Evolutionary conservation across 2,797 vertebrate species (phyloP).

Genomic region (Thamnophis elegans): DNA sequence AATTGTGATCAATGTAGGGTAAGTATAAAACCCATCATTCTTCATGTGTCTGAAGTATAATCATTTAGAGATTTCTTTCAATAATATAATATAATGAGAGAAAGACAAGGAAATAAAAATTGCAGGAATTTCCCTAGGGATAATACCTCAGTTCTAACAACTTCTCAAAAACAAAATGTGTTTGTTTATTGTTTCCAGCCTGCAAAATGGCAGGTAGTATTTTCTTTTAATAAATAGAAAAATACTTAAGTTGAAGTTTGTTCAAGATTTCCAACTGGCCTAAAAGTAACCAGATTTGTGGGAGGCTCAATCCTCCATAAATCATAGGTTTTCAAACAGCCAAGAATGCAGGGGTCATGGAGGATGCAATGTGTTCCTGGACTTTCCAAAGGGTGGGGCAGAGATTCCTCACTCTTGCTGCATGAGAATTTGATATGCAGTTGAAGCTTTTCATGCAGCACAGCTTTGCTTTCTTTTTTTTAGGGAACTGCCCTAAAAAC

Average conservation of each 20-base stretch:
- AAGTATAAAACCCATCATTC: constrained; percentile 36
- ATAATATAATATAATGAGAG: constrained; percentile 52
- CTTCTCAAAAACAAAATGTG: constrained; percentile 46
- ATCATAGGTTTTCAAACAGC: neutral
- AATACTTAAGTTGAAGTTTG: neutral
- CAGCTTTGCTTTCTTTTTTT: neutral
- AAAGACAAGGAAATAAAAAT: constrained; percentile 54
- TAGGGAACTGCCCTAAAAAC: neutral
- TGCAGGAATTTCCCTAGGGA: constrained; percentile 50
- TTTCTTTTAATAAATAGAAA: neutral
- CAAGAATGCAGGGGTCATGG: neutral
- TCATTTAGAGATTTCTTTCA: constrained; percentile 47
- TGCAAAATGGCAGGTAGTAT: neutral
- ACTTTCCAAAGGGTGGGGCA: neutral
- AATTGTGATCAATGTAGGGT: constrained; percentile 49
- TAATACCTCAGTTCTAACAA: constrained; percentile 37
- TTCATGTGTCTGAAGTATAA: constrained; percentile 42
- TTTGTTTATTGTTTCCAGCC: constrained; percentile 7
- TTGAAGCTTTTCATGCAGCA: neutral
- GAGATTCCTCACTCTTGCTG: neutral
- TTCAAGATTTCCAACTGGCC: neutral
- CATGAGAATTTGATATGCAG: neutral
- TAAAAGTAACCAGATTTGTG: neutral
- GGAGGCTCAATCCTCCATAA: neutral
- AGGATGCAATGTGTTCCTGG: neutral